A percentile compares a stretch with the other conserved stretches of the same genome.
Evolutionary conservation across 2,888 invertebrate genomes (phyloP).

Genomic region (Sinelater perroti): DNA sequence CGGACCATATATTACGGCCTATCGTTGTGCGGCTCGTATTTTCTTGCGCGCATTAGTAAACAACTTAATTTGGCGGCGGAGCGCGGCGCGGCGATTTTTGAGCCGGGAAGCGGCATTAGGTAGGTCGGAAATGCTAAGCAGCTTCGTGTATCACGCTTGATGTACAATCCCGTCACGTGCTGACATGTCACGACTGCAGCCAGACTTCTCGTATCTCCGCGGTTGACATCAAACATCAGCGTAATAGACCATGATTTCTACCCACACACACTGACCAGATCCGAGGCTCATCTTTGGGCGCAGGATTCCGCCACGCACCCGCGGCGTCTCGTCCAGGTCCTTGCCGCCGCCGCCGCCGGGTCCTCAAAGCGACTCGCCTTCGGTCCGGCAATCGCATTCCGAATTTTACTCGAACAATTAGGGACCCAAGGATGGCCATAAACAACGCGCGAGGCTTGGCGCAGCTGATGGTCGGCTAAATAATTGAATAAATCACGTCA

Average conservation of each 20-base stretch:
- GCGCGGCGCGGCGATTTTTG: constrained; percentile 4
- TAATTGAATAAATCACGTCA: constrained; percentile 18
- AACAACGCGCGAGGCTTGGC: background rate
- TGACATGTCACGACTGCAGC: constrained; percentile 57
- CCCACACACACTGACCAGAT: constrained; percentile 45
- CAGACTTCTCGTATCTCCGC: constrained; percentile 53
- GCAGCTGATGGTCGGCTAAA: background rate
- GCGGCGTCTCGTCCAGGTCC: no score
- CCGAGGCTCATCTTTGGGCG: background rate
- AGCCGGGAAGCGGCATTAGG: constrained; percentile 18
- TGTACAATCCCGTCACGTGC: constrained; percentile 53
- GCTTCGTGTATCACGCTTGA: constrained; percentile 40
- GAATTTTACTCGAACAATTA: background rate
- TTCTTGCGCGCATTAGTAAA: constrained; percentile 31
- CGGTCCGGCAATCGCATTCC: background rate
- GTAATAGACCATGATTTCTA: constrained; percentile 53
- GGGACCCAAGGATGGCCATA: background rate
- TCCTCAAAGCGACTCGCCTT: no score
- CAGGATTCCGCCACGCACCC: no score
- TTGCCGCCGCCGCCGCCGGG: no score
- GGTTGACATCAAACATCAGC: constrained; percentile 57
- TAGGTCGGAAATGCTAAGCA: constrained; percentile 34
- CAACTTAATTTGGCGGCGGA: constrained; percentile 30
- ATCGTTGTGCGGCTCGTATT: constrained; percentile 28
- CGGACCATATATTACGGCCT: constrained; percentile 40